These are phyloP conservation scores for Melanchra persicariae DNA, from an alignment of 2,888 invertebrate species.

Conservation along the genomic window DNA sequence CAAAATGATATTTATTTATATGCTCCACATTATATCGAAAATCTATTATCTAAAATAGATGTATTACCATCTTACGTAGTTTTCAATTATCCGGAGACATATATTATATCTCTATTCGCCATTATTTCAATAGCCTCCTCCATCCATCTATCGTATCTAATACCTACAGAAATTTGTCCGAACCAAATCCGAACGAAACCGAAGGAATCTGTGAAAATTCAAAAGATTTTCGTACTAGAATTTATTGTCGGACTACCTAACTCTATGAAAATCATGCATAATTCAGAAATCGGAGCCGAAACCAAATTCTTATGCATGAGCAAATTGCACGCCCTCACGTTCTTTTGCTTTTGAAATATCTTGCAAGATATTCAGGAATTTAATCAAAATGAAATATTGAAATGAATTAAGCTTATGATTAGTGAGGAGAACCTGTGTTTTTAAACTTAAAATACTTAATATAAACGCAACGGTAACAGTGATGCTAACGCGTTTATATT, in stretches of 20 bases:
- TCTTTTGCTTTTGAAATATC: constrained; percentile 57
- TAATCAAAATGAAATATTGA: constrained; percentile 20
- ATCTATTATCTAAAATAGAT: too few species aligned
- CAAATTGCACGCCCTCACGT: constrained; percentile 69
- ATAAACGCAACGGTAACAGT: too few species aligned
- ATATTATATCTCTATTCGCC: too few species aligned
- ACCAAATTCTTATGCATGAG: constrained; percentile 69
- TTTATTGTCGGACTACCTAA: constrained; percentile 51
- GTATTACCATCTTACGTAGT: too few species aligned
- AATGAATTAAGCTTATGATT: constrained; percentile 6
- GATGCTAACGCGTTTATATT: too few species aligned
- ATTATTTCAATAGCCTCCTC: too few species aligned
- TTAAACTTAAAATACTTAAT: neutral
- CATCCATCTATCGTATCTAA: neutral
- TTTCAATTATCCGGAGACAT: too few species aligned
- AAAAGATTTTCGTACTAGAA: constrained; percentile 39
- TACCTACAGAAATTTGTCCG: neutral
- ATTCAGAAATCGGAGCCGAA: constrained; percentile 70
- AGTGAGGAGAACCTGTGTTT: neutral
- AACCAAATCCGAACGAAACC: constrained; percentile 4
- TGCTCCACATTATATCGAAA: too few species aligned
- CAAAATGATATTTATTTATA: too few species aligned
- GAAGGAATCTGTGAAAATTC: constrained; percentile 30
- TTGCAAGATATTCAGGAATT: constrained; percentile 33
- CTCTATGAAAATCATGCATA: constrained; percentile 69